Conservation (phyloP, 2,888 invertebrate species). For the Drosophila cognata region DNA sequence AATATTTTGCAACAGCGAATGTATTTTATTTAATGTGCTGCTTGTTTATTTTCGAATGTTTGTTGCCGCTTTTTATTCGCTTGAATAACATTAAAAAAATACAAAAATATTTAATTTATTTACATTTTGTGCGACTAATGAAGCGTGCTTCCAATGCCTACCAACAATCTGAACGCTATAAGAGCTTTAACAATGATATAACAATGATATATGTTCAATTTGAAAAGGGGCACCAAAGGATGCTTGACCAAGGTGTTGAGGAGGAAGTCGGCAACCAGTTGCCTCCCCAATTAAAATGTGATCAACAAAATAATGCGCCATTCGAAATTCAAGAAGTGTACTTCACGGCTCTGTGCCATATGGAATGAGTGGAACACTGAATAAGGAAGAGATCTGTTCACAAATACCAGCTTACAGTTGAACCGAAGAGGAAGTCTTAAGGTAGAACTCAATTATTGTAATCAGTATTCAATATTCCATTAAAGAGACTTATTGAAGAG, state of each 20-base stretch:
- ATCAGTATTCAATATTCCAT: background rate
- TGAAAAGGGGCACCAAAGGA: constrained; percentile 19
- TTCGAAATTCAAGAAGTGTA: constrained; percentile 42
- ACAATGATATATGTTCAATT: background rate
- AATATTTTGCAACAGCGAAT: constrained; percentile 22
- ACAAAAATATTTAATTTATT: constrained; percentile 39
- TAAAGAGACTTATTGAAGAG: background rate
- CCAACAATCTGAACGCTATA: background rate
- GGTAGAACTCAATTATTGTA: background rate
- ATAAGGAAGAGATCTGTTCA: constrained; percentile 28
- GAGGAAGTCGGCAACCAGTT: constrained; percentile 29
- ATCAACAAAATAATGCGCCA: constrained; percentile 43
- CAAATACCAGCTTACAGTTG: background rate
- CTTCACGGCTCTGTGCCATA: constrained; percentile 14
- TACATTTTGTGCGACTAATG: constrained; percentile 30
- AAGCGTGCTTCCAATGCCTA: background rate
- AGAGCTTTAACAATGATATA: background rate
- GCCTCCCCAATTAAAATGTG: constrained; percentile 46
- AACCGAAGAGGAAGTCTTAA: constrained; percentile 15
- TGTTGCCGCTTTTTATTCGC: constrained; percentile 22
- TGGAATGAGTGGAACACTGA: constrained; percentile 18
- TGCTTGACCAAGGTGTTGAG: constrained; percentile 12
- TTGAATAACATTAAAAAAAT: constrained; percentile 27
- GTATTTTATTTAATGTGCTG: constrained; percentile 14
- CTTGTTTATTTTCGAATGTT: constrained; percentile 28